Percentiles rank a stretch among this genome's conserved stretches.
phyloP scores from a whole-genome alignment of 2,113 vertebrate species.

The Hippolais icterina region DNA sequence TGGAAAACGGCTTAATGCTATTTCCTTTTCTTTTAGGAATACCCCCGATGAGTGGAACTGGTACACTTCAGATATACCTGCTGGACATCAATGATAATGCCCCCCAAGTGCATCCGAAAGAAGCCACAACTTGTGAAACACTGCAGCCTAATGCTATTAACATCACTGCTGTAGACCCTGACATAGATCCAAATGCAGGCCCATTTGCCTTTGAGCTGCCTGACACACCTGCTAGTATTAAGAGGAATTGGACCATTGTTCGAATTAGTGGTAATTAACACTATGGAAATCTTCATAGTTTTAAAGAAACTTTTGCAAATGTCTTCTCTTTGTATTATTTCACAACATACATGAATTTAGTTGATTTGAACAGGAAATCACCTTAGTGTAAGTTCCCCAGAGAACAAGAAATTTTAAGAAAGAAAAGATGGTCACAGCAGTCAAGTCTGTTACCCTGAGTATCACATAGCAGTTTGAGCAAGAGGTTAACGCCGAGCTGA shows the following conservation, averaged over 20 bases:
- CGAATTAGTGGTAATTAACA: slow-evolving; percentile 84
- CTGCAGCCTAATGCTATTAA: slow-evolving; percentile 93
- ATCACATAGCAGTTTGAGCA: not conserved
- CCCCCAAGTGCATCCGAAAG: slow-evolving; percentile 89
- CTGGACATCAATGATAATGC: slow-evolving; percentile 97
- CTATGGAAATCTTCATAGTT: not conserved
- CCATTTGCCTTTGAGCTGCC: slow-evolving; percentile 94
- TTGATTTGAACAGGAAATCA: not conserved
- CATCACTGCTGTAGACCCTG: slow-evolving; percentile 92
- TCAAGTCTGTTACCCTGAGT: not conserved
- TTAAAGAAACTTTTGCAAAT: not conserved
- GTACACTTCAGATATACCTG: slow-evolving; percentile 91
- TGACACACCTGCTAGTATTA: slow-evolving; percentile 81
- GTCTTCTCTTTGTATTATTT: not conserved
- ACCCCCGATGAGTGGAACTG: slow-evolving; percentile 90
- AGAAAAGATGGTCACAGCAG: not conserved
- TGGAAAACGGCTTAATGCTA: not conserved
- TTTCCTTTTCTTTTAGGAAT: slow-evolving; percentile 74
- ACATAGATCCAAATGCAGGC: slow-evolving; percentile 93
- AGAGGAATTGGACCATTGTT: slow-evolving; percentile 94
- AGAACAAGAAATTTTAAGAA: not conserved
- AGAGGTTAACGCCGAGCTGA: not conserved
- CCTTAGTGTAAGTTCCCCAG: not conserved
- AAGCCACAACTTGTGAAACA: slow-evolving; percentile 91
- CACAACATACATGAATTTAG: not conserved